Percentiles rank a stretch among this genome's conserved stretches.
Conservation (phyloP, 2,113 vertebrate species). For the Elephantulus edwardii region DNA sequence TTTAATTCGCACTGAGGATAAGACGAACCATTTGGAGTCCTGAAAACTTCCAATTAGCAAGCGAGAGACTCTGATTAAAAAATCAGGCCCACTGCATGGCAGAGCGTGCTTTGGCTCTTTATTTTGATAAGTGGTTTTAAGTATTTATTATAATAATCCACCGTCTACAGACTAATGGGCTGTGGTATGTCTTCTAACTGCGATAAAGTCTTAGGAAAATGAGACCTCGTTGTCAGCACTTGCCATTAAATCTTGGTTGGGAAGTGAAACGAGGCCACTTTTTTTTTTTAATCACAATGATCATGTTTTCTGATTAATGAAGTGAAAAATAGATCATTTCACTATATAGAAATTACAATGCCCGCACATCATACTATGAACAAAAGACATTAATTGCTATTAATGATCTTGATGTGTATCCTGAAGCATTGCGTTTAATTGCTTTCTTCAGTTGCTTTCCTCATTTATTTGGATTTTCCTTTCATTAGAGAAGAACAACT, state of each 20-base stretch:
- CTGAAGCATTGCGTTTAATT: conserved; percentile 47
- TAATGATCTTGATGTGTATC: conserved; percentile 57
- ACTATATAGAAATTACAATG: conserved; percentile 37
- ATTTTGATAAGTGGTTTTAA: conserved; percentile 73
- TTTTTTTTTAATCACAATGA: conserved; percentile 37
- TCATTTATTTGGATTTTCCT: conserved; percentile 41
- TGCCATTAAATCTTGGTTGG: conserved; percentile 46
- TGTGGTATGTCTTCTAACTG: conserved; percentile 57
- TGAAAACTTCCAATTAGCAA: conserved; percentile 69
- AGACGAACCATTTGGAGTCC: conserved; percentile 51
- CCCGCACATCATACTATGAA: not conserved
- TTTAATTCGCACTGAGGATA: conserved; percentile 44
- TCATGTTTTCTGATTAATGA: conserved; percentile 73
- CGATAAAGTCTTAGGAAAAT: conserved; percentile 50
- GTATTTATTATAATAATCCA: conserved; percentile 73
- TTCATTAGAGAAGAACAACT: conserved; percentile 17
- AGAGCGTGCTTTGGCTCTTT: conserved; percentile 48
- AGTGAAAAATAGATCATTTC: conserved; percentile 71
- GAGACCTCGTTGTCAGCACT: conserved; percentile 37
- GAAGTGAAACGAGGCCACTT: conserved; percentile 52
- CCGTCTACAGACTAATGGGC: conserved; percentile 45
- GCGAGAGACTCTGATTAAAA: conserved; percentile 59
- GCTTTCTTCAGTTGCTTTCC: not conserved
- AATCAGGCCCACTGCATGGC: conserved; percentile 42
- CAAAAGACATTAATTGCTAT: conserved; percentile 59